Conservation (phyloP, 2,797 vertebrate genomes). For the Myotis planiceps region DNA sequence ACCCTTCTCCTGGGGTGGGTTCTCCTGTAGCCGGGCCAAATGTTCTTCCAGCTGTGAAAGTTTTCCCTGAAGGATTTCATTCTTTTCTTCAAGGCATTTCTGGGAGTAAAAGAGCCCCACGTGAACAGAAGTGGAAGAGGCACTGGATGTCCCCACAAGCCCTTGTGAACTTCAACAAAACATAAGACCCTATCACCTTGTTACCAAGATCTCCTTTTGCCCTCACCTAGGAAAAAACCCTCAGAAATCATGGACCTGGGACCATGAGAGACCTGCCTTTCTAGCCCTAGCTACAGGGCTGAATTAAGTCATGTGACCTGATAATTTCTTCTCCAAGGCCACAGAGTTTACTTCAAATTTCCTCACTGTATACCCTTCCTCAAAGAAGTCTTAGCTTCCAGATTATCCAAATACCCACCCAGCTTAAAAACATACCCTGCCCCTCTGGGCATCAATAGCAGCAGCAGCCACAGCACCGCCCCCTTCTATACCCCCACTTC, state of each 20-base stretch:
- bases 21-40: conserved; percentile 83
- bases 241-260: neutral
- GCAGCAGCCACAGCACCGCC: neutral
- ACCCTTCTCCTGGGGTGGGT: conserved; percentile 88
- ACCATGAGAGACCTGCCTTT: neutral
- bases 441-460: neutral
- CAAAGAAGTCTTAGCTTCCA: neutral
- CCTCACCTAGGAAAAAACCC: neutral
- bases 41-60: conserved; percentile 93
- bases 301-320: neutral
- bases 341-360: neutral
- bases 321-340: neutral
- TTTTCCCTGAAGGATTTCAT: conserved; percentile 94
- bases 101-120: conserved; percentile 69
- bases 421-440: neutral
- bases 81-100: conserved; percentile 93
- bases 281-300: neutral
- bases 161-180: neutral
- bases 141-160: neutral
- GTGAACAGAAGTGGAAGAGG: neutral
- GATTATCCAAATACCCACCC: neutral
- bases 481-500: neutral
- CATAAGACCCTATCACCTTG: neutral
- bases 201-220: neutral
- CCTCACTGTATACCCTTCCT: neutral